Evolutionary conservation across 2,113 vertebrate genomes (phyloP).

Genomic region (Dipodomys ordii): DNA sequence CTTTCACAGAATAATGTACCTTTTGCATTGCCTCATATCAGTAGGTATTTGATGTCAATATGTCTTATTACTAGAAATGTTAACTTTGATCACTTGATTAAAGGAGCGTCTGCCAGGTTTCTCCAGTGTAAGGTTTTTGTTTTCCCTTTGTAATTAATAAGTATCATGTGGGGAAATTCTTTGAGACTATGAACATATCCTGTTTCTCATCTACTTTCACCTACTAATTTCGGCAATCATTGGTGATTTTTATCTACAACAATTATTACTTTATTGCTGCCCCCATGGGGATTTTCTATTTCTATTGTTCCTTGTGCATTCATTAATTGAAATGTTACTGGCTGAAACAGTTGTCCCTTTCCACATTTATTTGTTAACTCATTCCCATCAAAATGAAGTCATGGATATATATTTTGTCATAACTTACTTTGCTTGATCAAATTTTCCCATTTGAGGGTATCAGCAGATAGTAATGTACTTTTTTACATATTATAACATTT

Average conservation of each 20-base stretch:
- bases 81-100: constrained; percentile 67
- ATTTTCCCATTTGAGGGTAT: constrained; percentile 1
- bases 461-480: not conserved
- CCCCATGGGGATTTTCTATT: constrained; percentile 28
- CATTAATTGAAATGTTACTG: constrained; percentile 12
- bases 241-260: constrained; percentile 53
- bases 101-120: constrained; percentile 38
- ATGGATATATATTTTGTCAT: not conserved
- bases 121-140: constrained; percentile 49
- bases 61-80: constrained; percentile 47
- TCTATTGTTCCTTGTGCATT: constrained; percentile 3
- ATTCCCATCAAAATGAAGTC: not conserved
- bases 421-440: constrained; percentile 33
- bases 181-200: constrained; percentile 15
- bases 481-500: not conserved
- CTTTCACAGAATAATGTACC: not conserved
- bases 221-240: constrained; percentile 45
- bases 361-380: constrained; percentile 9
- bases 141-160: constrained; percentile 73
- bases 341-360: not conserved
- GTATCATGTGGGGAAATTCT: constrained; percentile 55
- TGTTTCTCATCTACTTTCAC: constrained; percentile 53
- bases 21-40: constrained; percentile 23
- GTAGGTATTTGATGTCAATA: constrained; percentile 17
- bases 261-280: not conserved